Evolutionary conservation across 2,113 vertebrate species (phyloP).

Genomic region (Triplophysa rosa): DNA sequence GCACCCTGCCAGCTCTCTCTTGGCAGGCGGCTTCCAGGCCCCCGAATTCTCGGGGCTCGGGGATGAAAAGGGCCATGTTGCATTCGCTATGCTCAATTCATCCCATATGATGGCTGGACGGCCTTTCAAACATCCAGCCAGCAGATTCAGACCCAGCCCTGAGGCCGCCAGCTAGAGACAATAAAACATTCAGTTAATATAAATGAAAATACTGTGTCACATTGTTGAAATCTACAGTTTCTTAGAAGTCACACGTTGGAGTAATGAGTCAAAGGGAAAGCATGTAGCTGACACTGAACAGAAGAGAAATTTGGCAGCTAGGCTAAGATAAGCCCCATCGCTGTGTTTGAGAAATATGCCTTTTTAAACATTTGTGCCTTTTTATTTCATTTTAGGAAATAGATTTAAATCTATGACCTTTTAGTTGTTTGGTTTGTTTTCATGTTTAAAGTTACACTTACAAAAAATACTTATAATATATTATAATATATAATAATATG

Average conservation of each 20-base stretch:
- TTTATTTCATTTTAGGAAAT: no score
- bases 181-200: conserved; percentile 45
- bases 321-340: background rate
- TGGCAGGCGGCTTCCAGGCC: conserved; percentile 1
- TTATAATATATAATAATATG: no score
- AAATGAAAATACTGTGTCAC: background rate
- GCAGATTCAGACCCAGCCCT: conserved; percentile 8
- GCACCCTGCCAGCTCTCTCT: conserved; percentile 7
- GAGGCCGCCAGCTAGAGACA: conserved; percentile 14
- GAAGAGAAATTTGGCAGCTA: background rate
- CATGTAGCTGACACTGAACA: background rate
- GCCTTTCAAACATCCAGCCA: background rate
- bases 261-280: background rate
- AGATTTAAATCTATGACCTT: no score
- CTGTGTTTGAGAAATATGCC: background rate
- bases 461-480: no score
- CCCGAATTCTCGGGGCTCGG: background rate
- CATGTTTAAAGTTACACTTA: no score
- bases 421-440: no score
- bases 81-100: conserved; percentile 48
- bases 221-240: background rate
- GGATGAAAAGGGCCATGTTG: conserved; percentile 43
- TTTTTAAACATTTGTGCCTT: no score
- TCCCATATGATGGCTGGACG: conserved; percentile 49
- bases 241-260: background rate